A percentile compares a stretch with the other conserved stretches of the same genome.
Conservation (phyloP, 2,888 invertebrate species). For the Dusona sp. region DNA sequence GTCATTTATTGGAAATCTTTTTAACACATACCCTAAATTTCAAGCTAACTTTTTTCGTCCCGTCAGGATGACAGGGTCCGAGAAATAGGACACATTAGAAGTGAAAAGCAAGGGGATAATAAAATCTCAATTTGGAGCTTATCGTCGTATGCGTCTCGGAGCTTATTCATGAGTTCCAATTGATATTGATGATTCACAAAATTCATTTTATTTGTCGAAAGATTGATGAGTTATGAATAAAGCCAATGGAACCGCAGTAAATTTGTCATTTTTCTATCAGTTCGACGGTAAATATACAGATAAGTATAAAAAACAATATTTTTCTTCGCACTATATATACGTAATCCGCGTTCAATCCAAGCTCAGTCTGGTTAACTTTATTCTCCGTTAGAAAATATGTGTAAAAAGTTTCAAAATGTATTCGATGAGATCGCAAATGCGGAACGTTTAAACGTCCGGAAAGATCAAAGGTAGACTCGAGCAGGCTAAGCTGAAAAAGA, state of each 20-base stretch:
- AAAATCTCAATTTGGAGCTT: slow-evolving; percentile 4
- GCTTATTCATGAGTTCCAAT: neutral
- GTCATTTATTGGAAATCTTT: slow-evolving; percentile 16
- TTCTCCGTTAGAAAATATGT: neutral
- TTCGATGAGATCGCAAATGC: neutral
- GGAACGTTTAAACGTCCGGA: slow-evolving; percentile 1
- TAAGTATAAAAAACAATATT: slow-evolving; percentile 1
- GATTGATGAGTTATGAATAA: neutral
- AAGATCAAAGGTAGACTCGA: slow-evolving; percentile 19
- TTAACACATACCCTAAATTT: neutral
- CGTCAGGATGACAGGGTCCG: neutral
- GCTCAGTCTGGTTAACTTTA: neutral
- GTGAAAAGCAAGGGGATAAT: neutral
- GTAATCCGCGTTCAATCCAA: slow-evolving; percentile 15
- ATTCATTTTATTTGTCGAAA: neutral
- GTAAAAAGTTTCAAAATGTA: slow-evolving; percentile 22
- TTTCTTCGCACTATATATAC: neutral
- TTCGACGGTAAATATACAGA: neutral
- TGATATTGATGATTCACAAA: neutral
- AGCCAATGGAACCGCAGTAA: neutral
- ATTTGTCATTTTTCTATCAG: neutral
- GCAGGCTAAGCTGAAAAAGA: slow-evolving; percentile 18
- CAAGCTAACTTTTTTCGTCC: neutral
- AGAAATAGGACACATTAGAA: slow-evolving; percentile 11
- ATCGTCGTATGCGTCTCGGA: neutral